Base-by-base conservation (phyloP, 1,140 invertebrate species). In the Acromyrmex heyeri region DNA sequence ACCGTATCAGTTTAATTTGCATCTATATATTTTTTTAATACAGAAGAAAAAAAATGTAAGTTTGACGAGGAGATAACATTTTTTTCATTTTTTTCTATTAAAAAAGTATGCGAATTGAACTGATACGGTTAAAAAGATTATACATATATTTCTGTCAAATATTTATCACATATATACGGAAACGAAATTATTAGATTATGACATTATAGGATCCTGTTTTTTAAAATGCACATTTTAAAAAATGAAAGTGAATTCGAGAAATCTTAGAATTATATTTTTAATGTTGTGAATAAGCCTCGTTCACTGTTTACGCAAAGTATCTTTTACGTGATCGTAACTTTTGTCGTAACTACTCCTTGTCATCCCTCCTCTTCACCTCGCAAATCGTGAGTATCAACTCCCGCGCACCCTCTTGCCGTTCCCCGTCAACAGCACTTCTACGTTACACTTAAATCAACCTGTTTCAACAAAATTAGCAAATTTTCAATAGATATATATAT, bases 401-500 rank as follows among this genome's bases (percentile, higher is more conserved):
- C 27, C 65, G 30, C 8, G 16, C 10, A 21, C 18, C 14, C n/a
- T 27, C 16, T 24, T 12, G 7, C 24, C 16, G 30, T 67, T 18
- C 8, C 34, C 5, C n/a, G 3, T 55, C 61, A 18, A 8, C 50
- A 55, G 50, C 14, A 50, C 24, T 57, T 81, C 21, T 69, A 34
- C 53, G 27, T 61, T 62, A 62, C 8, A 14, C 59, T 72, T 30
- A 86, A 83, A 86, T 82, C 57, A 38, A 21, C n/a, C 27, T 12
- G 21, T 55, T 14, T 10, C n/a, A 82, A 88, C 86, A 70, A 93
- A 93, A 93, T 92, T 90, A 91, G 93, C 92, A 93, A 94, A 92
- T 93, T 88, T 92, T n/a, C n/a, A n/a, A n/a, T n/a, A n/a, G n/a
- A 94, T 92, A 87, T 89, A 93, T 93, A 91, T 88, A 87, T 90